phyloP scores from a whole-genome alignment of 2,797 vertebrate genomes.

The Chrysocyon brachyurus region DNA sequence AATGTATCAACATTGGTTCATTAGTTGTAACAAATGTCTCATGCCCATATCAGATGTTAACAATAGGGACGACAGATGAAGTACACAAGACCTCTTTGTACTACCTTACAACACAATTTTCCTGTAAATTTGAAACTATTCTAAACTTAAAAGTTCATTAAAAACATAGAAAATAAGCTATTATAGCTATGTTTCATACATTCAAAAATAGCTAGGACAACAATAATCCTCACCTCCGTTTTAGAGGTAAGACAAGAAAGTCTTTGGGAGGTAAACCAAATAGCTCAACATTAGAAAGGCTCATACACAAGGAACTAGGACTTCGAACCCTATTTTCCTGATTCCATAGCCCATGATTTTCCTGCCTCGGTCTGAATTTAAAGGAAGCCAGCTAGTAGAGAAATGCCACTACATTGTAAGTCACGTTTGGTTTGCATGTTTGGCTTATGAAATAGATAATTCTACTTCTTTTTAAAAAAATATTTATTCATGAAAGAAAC shows the following conservation, averaged over 20 bases:
- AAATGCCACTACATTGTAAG: background rate
- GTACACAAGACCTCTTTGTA: background rate
- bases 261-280: background rate
- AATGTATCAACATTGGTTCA: background rate
- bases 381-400: background rate
- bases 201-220: background rate
- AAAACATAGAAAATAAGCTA: background rate
- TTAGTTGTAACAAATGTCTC: background rate
- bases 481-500: too few species aligned
- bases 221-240: background rate
- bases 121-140: constrained; percentile 5
- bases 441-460: background rate
- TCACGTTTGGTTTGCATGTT: background rate
- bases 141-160: background rate
- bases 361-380: background rate
- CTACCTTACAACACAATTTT: background rate
- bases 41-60: background rate
- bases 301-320: background rate
- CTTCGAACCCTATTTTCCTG: background rate
- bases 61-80: background rate
- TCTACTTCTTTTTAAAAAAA: background rate
- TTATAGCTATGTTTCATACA: background rate
- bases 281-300: background rate
- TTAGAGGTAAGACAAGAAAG: background rate
- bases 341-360: background rate